Evolutionary conservation across 2,888 invertebrate species (phyloP).

Genomic region (Hesperia comma): DNA sequence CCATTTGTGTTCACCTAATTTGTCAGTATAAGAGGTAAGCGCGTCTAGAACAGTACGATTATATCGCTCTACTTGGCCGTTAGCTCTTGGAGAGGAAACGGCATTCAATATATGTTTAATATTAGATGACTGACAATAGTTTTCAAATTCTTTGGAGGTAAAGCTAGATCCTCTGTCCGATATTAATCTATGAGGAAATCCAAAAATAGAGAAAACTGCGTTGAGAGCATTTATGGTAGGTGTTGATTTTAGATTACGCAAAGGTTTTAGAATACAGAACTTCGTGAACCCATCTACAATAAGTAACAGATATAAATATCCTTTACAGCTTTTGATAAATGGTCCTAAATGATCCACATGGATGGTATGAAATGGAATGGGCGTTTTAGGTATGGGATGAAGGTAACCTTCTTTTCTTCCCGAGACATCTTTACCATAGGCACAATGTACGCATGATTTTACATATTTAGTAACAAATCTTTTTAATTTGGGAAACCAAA

Average conservation of each 20-base stretch:
- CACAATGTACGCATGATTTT: background rate
- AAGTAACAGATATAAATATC: constrained; percentile 39
- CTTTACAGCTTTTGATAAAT: constrained; percentile 40
- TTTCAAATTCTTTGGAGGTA: constrained; percentile 27
- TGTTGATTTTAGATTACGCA: constrained; percentile 41
- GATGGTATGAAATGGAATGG: too few species aligned
- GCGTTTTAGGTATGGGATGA: too few species aligned
- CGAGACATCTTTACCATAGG: too few species aligned
- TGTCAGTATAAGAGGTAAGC: constrained; percentile 19
- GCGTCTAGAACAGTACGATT: constrained; percentile 37
- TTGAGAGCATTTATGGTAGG: constrained; percentile 36
- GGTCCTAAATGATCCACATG: too few species aligned
- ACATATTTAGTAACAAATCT: background rate
- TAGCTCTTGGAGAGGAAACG: constrained; percentile 44
- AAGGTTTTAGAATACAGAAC: constrained; percentile 36
- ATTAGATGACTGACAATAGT: constrained; percentile 3
- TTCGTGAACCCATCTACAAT: constrained; percentile 39
- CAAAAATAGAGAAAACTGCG: constrained; percentile 40
- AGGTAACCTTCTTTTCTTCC: too few species aligned
- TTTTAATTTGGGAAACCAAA: background rate
- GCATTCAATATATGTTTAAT: constrained; percentile 43
- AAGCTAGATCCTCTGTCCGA: constrained; percentile 35
- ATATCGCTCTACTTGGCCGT: constrained; percentile 45
- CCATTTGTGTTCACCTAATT: constrained; percentile 33
- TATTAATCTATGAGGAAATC: constrained; percentile 36